Evolutionary conservation across 2,113 vertebrate species (phyloP).

Genomic region (Bombycilla garrulus): DNA sequence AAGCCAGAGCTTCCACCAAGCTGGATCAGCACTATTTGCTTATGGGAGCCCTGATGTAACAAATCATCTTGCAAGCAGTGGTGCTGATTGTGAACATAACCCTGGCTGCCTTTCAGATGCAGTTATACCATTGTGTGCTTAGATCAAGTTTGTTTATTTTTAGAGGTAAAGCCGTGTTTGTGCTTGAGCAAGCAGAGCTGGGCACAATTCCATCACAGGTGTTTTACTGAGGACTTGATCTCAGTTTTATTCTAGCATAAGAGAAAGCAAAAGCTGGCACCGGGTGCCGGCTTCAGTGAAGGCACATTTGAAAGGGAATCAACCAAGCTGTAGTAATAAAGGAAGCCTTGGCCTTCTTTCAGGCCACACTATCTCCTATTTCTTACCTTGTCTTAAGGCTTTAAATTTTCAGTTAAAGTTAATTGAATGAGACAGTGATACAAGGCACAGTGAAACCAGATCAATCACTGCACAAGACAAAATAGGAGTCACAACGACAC

Average conservation of each 20-base stretch:
- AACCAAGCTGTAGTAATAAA: background rate
- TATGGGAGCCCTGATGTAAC: constrained; percentile 22
- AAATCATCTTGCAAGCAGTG: background rate
- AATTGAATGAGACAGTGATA: constrained; percentile 74
- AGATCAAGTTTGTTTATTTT: constrained; percentile 44
- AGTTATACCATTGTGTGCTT: constrained; percentile 26
- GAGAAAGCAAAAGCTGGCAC: background rate
- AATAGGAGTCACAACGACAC: constrained; percentile 53
- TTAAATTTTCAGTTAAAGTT: constrained; percentile 62
- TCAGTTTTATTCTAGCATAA: background rate
- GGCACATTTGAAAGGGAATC: background rate
- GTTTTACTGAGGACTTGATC: constrained; percentile 1
- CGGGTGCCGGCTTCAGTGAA: background rate
- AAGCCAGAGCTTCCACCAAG: constrained; percentile 46
- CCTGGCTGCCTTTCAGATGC: constrained; percentile 33
- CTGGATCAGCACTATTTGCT: constrained; percentile 22
- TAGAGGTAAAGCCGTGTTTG: constrained; percentile 26
- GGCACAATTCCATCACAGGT: constrained; percentile 41
- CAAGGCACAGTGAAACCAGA: constrained; percentile 63
- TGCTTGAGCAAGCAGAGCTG: background rate
- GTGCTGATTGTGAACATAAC: background rate
- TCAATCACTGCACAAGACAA: constrained; percentile 64
- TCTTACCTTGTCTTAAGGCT: constrained; percentile 38
- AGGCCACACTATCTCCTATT: background rate
- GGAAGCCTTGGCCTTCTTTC: background rate